phyloP scores from a whole-genome alignment of 2,888 invertebrate species.

The Smittia aterrima region DNA sequence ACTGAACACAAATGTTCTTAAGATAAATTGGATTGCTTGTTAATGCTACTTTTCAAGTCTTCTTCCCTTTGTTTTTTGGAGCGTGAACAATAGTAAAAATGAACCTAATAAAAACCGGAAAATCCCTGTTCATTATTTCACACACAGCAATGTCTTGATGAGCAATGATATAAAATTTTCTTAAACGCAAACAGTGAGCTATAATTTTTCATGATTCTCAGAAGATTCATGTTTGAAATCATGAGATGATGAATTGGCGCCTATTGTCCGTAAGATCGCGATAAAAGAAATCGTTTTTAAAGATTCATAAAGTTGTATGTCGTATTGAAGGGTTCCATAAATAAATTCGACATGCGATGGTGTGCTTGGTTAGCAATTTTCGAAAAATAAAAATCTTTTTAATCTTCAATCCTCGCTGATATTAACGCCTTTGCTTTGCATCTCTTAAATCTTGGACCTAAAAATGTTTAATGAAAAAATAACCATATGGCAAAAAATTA shows the following conservation, averaged over 20 bases:
- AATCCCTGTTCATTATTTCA: conserved; percentile 35
- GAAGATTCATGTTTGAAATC: neutral
- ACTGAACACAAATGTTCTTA: conserved; percentile 29
- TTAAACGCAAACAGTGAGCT: neutral
- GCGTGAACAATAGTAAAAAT: conserved; percentile 29
- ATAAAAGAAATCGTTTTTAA: too few species aligned
- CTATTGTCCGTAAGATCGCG: too few species aligned
- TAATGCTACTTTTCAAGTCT: conserved; percentile 10
- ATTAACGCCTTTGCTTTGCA: too few species aligned
- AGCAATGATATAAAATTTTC: neutral
- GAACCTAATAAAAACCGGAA: conserved; percentile 24
- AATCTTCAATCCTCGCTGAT: too few species aligned
- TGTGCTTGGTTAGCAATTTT: too few species aligned
- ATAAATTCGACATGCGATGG: too few species aligned
- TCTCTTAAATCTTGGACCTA: neutral
- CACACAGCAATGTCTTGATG: neutral
- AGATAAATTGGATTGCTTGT: conserved; percentile 35
- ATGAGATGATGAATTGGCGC: neutral
- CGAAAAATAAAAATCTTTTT: too few species aligned
- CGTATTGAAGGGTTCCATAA: too few species aligned
- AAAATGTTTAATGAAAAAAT: neutral
- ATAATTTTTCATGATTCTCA: neutral
- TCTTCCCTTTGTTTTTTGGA: neutral
- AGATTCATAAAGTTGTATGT: too few species aligned
- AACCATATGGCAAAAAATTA: too few species aligned